Evolutionary conservation across 2,113 vertebrate genomes (phyloP).

Genomic region (Collichthys lucidus): DNA sequence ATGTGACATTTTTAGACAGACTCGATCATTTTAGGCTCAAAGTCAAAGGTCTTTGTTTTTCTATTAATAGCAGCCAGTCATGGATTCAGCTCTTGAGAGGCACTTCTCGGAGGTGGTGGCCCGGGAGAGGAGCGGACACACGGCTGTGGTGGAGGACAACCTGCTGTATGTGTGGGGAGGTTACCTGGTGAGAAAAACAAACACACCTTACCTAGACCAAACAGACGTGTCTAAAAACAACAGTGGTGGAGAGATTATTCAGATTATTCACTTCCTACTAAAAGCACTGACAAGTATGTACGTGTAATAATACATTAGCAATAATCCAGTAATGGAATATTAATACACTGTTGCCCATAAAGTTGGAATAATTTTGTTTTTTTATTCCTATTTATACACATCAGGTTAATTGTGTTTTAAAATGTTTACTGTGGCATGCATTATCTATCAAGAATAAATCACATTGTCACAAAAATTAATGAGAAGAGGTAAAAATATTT

Average conservation of each 20-base stretch:
- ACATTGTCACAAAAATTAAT: too few relatives aligned
- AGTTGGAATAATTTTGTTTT: too few relatives aligned
- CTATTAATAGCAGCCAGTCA: constrained; percentile 37
- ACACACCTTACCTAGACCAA: background rate
- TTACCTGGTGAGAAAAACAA: constrained; percentile 89
- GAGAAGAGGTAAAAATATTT: too few relatives aligned
- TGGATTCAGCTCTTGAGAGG: constrained; percentile 70
- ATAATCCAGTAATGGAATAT: too few relatives aligned
- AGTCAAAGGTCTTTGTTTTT: background rate
- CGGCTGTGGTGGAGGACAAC: constrained; percentile 88
- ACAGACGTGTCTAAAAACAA: background rate
- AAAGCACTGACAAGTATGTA: background rate
- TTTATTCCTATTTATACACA: too few relatives aligned
- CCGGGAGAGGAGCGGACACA: constrained; percentile 94
- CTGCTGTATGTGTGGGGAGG: constrained; percentile 94
- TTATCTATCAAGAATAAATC: too few relatives aligned
- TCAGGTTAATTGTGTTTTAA: too few relatives aligned
- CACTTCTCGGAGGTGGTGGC: constrained; percentile 86
- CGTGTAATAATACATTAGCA: too few relatives aligned
- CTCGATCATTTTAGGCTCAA: constrained; percentile 5
- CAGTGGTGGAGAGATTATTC: too few relatives aligned
- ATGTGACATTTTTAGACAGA: constrained; percentile 22
- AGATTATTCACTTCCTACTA: background rate
- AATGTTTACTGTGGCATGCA: too few relatives aligned
- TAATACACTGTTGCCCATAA: too few relatives aligned